Evolutionary conservation across 1,140 invertebrate genomes (phyloP), one percentile per base, ranked within the genome.

Genomic region (Pachypsylla venusta): DNA sequence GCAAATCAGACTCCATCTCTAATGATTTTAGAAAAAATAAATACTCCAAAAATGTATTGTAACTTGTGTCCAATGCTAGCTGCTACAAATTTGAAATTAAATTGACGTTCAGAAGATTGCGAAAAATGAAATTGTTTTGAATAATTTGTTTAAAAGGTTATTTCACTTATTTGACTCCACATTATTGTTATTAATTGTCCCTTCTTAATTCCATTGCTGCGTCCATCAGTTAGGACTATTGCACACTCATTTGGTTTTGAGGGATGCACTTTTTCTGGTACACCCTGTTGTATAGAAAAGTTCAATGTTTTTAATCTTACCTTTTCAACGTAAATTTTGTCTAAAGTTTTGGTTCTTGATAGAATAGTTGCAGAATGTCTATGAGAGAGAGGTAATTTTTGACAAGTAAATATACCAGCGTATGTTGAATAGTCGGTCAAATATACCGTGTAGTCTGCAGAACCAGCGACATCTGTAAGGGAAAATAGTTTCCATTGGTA

Each of bases 381-480:
- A 69, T 89, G 81, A 1, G 80, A 81, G 60, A 88, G 81, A 1
- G 75, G 71, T 14, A 89, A 64, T 67, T 81, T 84, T 70, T 90
- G 87, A 62, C 87, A 90, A 0, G 84, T 84, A 69, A 84, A 89
- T 16, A 89, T 77, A 0, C 77, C 84, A 2, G 84, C 86, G 65
- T 85, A 88, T 1, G 72, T 81, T 0, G 72, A 71, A 63, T 89
- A 89, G 67, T 90, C 87, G 0, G 86, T 87, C 53, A 76, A 73
- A 63, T 89, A 78, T 0, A 89, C 73, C 1, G 81, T 80, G 67
- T 87, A 88, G 10, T 79, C 80, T 0, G 85, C 82, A 39, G 76
- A 79, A 2, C 86, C 86, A 2, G 82, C 84, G 26, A 87, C 74
- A 71, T 79, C 85, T 87, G 66, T 4, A 74, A 55, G 30, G n/a